Conservation (phyloP, 2,888 invertebrate species). For the Nesidiocoris tenuis region DNA sequence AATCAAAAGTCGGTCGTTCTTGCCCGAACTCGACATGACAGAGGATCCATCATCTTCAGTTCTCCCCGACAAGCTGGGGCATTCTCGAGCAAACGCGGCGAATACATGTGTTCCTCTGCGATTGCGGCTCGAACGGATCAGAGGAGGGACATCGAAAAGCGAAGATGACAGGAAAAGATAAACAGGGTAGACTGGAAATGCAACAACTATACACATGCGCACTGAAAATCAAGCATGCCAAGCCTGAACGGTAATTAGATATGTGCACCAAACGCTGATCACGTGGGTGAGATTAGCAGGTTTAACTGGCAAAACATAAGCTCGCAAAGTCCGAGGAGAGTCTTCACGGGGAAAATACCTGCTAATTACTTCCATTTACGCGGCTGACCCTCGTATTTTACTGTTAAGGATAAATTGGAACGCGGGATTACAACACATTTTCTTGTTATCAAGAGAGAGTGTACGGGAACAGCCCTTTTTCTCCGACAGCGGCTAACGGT, state of each 20-base stretch:
- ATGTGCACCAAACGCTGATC: slow-evolving; percentile 34
- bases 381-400: slow-evolving; percentile 32
- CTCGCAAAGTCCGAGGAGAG: slow-evolving; percentile 6
- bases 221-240: background rate
- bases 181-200: background rate
- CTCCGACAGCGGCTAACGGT: background rate
- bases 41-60: too few species aligned
- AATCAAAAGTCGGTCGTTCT: too few species aligned
- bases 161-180: background rate
- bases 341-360: slow-evolving; percentile 34
- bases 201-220: background rate
- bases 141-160: background rate
- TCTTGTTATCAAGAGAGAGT: slow-evolving; percentile 26
- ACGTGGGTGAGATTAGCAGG: slow-evolving; percentile 36
- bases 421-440: slow-evolving; percentile 33
- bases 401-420: slow-evolving; percentile 29
- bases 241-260: slow-evolving; percentile 22
- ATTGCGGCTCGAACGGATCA: background rate
- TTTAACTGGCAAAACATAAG: slow-evolving; percentile 34
- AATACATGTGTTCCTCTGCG: background rate
- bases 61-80: background rate
- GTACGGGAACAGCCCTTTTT: background rate
- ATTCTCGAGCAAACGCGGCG: background rate
- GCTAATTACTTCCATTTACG: slow-evolving; percentile 41
- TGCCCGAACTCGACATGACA: too few species aligned